These are phyloP conservation scores for Drosophila neonasuta DNA, from an alignment of 2,888 invertebrate genomes.

Conservation along the genomic window DNA sequence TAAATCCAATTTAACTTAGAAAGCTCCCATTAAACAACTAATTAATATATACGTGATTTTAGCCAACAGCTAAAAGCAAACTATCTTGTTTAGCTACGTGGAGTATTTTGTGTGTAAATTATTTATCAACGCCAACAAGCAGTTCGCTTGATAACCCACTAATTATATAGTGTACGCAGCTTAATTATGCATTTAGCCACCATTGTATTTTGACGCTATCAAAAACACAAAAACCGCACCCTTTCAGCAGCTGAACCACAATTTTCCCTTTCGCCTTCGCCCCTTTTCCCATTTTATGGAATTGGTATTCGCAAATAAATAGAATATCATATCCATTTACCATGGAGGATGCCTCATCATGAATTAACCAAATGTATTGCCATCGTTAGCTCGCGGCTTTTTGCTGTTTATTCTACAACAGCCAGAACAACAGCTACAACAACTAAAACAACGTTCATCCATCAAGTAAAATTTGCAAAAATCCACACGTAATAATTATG, in stretches of 20 bases:
- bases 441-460: slow-evolving; percentile 6
- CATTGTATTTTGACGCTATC: slow-evolving; percentile 7
- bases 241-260: slow-evolving; percentile 3
- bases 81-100: not conserved
- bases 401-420: slow-evolving; percentile 14
- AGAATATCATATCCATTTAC: slow-evolving; percentile 14
- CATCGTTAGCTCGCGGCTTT: slow-evolving; percentile 15
- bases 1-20: not conserved
- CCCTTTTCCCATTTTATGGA: not conserved
- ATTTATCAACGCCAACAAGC: slow-evolving; percentile 1
- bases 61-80: slow-evolving; percentile 1
- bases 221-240: slow-evolving; percentile 35
- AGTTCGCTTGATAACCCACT: not conserved
- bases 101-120: slow-evolving; percentile 7
- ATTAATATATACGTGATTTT: not conserved
- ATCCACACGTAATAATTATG: slow-evolving; percentile 28
- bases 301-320: slow-evolving; percentile 16
- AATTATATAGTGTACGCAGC: not conserved
- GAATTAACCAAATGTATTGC: slow-evolving; percentile 19
- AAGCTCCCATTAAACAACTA: slow-evolving; percentile 5
- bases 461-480: slow-evolving; percentile 10
- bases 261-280: not conserved
- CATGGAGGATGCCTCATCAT: slow-evolving; percentile 9
- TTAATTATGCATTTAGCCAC: slow-evolving; percentile 6
- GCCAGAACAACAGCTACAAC: slow-evolving; percentile 4